phyloP scores from a whole-genome alignment of 2,888 invertebrate genomes.

The Boloria euphrosyne region DNA sequence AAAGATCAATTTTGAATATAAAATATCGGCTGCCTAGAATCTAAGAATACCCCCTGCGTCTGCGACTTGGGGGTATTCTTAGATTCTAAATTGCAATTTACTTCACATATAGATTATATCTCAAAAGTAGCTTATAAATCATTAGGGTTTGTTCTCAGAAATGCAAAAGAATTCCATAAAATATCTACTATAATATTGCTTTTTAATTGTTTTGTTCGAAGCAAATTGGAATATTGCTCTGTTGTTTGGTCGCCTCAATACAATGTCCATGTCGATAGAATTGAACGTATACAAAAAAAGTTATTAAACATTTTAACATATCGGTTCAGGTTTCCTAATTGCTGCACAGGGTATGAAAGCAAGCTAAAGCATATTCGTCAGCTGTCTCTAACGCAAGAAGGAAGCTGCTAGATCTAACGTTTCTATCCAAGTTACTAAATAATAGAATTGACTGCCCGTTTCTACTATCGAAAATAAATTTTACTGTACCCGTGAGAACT shows the following conservation, averaged over 20 bases:
- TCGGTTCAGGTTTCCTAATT: background rate
- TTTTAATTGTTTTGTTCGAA: background rate
- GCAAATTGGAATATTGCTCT: background rate
- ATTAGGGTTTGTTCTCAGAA: background rate
- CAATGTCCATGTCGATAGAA: background rate
- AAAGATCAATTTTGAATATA: no score
- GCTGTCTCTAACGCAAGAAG: background rate
- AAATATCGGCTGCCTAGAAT: no score
- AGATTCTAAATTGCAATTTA: no score
- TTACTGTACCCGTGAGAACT: no score
- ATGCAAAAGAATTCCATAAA: background rate
- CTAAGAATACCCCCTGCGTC: no score
- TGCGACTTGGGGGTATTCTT: no score
- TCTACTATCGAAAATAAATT: background rate
- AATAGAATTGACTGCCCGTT: background rate
- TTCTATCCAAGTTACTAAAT: background rate
- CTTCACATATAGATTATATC: no score
- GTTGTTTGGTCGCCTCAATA: background rate
- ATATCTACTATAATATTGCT: background rate
- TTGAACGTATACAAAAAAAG: background rate
- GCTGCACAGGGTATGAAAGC: background rate
- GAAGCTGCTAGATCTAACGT: background rate
- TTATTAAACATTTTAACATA: background rate
- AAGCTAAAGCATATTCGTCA: background rate
- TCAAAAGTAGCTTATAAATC: background rate